Percentiles rank a stretch among this genome's conserved stretches.
These are phyloP conservation scores for Eurytoma adleriae DNA, from an alignment of 2,888 invertebrate genomes.

Conservation along the genomic window DNA sequence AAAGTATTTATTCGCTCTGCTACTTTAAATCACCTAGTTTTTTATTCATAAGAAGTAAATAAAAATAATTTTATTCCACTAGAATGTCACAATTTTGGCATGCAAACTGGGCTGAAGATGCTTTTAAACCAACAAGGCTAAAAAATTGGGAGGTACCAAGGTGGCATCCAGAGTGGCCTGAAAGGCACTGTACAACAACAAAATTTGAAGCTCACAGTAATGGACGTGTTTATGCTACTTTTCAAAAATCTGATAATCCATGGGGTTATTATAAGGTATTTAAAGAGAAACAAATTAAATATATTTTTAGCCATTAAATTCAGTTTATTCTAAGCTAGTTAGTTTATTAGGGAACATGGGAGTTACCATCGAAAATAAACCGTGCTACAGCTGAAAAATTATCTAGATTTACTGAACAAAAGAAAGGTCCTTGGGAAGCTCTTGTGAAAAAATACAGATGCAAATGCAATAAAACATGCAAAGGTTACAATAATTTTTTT, in stretches of 20 bases:
- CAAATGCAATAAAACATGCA: conserved; percentile 35
- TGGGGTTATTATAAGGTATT: conserved; percentile 66
- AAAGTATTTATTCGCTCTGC: conserved; percentile 4
- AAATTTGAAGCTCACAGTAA: conserved; percentile 63
- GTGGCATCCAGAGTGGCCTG: conserved; percentile 66
- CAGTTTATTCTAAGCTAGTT: neutral
- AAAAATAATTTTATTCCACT: conserved; percentile 16
- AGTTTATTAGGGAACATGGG: conserved; percentile 61
- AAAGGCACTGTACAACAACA: conserved; percentile 63
- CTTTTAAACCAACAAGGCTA: conserved; percentile 63
- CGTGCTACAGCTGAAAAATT: conserved; percentile 62
- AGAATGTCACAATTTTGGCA: conserved; percentile 69
- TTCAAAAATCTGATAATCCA: conserved; percentile 59
- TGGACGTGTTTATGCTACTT: conserved; percentile 61
- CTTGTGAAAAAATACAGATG: conserved; percentile 55
- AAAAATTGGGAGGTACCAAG: conserved; percentile 68
- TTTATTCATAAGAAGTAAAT: conserved; percentile 2
- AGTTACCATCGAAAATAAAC: conserved; percentile 65
- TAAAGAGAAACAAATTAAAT: conserved; percentile 20
- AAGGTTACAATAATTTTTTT: conserved; percentile 10
- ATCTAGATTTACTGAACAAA: conserved; percentile 59
- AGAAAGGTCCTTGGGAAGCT: conserved; percentile 61
- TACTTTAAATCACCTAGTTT: conserved; percentile 12
- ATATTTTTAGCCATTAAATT: neutral
- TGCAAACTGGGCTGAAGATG: conserved; percentile 65